Conservation (phyloP, 2,888 invertebrate species). For the Macrophya annulata region DNA sequence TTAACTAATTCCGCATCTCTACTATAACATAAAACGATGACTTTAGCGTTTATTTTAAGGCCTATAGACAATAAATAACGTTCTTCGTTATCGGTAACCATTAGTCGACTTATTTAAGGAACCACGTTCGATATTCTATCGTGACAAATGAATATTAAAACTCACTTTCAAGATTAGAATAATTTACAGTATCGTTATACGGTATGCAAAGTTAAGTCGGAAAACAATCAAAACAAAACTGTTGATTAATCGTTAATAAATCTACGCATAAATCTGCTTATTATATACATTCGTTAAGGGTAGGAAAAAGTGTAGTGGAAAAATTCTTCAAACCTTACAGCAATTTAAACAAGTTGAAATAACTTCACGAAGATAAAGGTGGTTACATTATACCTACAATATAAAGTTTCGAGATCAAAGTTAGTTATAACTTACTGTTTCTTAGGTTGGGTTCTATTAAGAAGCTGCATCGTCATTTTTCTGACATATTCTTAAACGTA, state of each 20-base stretch:
- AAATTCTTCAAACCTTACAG: not conserved
- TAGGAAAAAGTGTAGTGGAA: not conserved
- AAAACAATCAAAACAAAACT: not conserved
- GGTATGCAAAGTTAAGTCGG: not conserved
- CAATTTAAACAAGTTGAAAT: constrained; percentile 28
- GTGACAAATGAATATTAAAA: constrained; percentile 33
- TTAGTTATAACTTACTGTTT: not conserved
- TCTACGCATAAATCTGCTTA: not conserved
- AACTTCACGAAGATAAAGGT: constrained; percentile 12
- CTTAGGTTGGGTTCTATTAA: not conserved
- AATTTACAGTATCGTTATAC: not conserved
- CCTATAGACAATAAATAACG: not conserved
- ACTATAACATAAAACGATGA: not conserved
- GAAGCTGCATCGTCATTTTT: not conserved
- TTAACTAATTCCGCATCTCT: not conserved
- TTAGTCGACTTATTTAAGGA: constrained; percentile 18
- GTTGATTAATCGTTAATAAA: not conserved
- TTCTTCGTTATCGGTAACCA: not conserved
- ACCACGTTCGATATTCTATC: constrained; percentile 23
- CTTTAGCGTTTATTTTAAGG: not conserved
- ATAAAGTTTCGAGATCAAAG: constrained; percentile 29
- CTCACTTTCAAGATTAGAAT: not conserved
- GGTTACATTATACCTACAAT: not conserved
- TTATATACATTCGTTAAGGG: not conserved
- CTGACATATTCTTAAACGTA: not conserved